Conservation (phyloP, 2,888 invertebrate genomes). For the Sericinus montela region DNA sequence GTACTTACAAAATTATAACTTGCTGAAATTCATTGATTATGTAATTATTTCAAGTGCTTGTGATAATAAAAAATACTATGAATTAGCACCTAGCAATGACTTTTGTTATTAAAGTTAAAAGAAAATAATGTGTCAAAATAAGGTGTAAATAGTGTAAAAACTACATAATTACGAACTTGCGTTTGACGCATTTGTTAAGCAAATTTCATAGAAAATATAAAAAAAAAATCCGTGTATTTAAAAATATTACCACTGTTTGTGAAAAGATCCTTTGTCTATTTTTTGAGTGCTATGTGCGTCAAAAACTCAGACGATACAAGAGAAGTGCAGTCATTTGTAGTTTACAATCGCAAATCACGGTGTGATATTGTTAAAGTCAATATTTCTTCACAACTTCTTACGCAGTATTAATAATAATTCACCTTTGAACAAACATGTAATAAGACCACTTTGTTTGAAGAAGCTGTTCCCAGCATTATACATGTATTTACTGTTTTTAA, state of each 20-base stretch:
- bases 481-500: not conserved
- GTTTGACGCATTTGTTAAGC: not conserved
- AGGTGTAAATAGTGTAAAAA: not conserved
- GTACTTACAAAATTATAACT: too few relatives aligned
- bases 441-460: conserved; percentile 7
- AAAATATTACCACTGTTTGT: not conserved
- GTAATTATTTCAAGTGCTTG: too few relatives aligned
- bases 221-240: not conserved
- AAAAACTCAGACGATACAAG: not conserved
- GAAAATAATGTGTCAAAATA: too few relatives aligned
- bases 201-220: not conserved
- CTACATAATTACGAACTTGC: too few relatives aligned
- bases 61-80: too few relatives aligned
- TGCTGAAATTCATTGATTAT: too few relatives aligned
- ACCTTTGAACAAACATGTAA: conserved; percentile 4
- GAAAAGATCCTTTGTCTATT: conserved; percentile 4
- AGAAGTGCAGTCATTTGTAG: conserved; percentile 1
- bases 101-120: too few relatives aligned
- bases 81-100: too few relatives aligned
- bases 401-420: not conserved
- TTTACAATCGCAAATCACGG: conserved; percentile 8
- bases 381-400: conserved; percentile 26
- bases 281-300: conserved; percentile 13
- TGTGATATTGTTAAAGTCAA: conserved; percentile 26
- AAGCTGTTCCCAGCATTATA: conserved; percentile 4